Base-by-base conservation (phyloP, 2,888 invertebrate genomes). In the Dimorphilus gyrociliatus region DNA sequence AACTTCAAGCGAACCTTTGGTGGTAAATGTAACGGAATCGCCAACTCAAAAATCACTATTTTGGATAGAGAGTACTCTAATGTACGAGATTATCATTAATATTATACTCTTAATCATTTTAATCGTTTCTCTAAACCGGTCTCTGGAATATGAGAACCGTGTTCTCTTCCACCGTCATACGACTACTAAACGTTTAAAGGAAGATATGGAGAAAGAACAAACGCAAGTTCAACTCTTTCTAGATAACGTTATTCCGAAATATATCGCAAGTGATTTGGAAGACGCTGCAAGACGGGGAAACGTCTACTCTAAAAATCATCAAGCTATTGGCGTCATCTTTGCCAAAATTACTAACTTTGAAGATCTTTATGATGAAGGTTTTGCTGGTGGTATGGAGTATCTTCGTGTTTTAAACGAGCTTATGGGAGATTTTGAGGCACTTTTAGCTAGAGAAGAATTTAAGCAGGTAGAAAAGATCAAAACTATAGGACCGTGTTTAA, bases 321-420 rank as follows among this genome's bases (percentile, higher is more conserved):
- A 77, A 55, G 74, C 81, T 47, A 82, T 81, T 0, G 90, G 78
- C 0, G 85, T 94, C 12, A 79, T 94, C 49, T 94, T 94, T 56
- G 92, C 90, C 5, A 84, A 81, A 49, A 85, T 94, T 45, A 80
- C 86, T 1, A 94, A 94, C 62, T 94, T 92, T 60, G 85, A 85
- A 52, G 90, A 92, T 63, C 79, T 94, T 72, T 94, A 94, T 58
- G 92, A 94, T 56, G 92, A 94, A 58, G 82, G 84, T 28, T 94
- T 84, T 63, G 71, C 84, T 45, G 86, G 85, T 12, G 92, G 92
- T 3, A 79, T 81, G 51, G 92, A 94, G 63, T 92, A 82, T 60
- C 65, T 94, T 41, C 70, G 92, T 1, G 88, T 94, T 7, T 70
- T 94, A 29, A 94, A 94, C 63, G 92, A 94, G 58, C 67, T 94